Conservation (phyloP, 2,888 invertebrate genomes). For the Orchesella flavescens region DNA sequence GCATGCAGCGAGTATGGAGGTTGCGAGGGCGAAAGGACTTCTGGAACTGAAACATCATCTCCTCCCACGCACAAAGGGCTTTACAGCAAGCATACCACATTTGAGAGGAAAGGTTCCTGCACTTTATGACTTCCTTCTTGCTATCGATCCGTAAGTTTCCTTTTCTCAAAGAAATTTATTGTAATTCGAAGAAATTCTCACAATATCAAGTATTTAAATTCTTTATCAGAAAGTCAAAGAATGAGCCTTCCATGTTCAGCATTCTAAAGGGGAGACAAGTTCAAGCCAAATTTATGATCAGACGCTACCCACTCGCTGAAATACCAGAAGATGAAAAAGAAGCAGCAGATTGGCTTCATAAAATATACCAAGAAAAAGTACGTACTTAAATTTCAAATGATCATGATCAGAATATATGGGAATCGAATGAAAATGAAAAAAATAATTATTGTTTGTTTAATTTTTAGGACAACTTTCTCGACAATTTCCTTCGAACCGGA, state of each 20-base stretch:
- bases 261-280: conserved; percentile 79
- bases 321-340: conserved; percentile 85
- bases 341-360: conserved; percentile 87
- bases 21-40: conserved; percentile 89
- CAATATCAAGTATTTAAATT: no score
- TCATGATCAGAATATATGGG: no score
- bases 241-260: conserved; percentile 68
- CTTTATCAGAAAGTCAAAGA: conserved; percentile 31
- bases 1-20: conserved; percentile 88
- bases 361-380: conserved; percentile 84
- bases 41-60: conserved; percentile 90
- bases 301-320: conserved; percentile 86
- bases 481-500: conserved; percentile 80
- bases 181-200: no score
- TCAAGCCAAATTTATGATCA: conserved; percentile 84
- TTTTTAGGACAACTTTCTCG: conserved; percentile 75
- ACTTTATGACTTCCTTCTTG: conserved; percentile 84
- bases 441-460: neutral
- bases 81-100: conserved; percentile 87
- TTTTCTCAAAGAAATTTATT: no score
- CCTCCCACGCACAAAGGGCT: conserved; percentile 94
- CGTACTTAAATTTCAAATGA: neutral
- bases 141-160: conserved; percentile 72
- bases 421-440: no score
- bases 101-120: conserved; percentile 84